A percentile compares a stretch with the other conserved stretches of the same genome.
Conservation (phyloP, 2,888 invertebrate genomes). For the Dromius quadrimaculatus region DNA sequence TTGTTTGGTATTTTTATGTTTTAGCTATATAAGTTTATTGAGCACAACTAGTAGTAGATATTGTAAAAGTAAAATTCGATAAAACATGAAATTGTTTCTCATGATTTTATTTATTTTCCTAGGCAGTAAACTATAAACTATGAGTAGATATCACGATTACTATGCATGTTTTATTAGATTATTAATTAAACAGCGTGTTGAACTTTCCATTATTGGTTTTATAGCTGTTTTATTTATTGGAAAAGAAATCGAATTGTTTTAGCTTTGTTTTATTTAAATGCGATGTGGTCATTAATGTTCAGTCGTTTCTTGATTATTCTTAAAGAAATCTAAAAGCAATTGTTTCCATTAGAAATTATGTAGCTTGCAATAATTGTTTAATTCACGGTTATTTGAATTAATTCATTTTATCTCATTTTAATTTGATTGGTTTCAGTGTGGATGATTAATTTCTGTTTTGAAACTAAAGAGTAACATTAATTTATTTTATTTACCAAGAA, state of each 20-base stretch:
- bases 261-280: conserved; percentile 11
- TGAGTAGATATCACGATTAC: conserved; percentile 17
- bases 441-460: no score
- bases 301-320: conserved; percentile 8
- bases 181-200: conserved; percentile 33
- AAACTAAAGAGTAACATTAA: no score
- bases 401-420: background rate
- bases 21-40: no score
- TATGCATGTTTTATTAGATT: conserved; percentile 30
- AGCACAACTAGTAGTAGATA: background rate
- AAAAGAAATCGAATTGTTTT: conserved; percentile 31
- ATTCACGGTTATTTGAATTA: conserved; percentile 2
- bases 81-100: background rate
- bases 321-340: conserved; percentile 6
- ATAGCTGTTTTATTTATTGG: conserved; percentile 30
- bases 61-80: background rate
- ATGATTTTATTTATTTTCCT: background rate
- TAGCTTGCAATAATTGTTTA: conserved; percentile 1
- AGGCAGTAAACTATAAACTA: background rate
- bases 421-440: no score
- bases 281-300: conserved; percentile 24
- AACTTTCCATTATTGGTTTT: conserved; percentile 22
- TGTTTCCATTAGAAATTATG: conserved; percentile 12
- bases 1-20: no score
- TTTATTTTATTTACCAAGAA: no score